These are phyloP conservation scores for Fringilla coelebs DNA, from an alignment of 2,797 vertebrate species.

Conservation along the genomic window DNA sequence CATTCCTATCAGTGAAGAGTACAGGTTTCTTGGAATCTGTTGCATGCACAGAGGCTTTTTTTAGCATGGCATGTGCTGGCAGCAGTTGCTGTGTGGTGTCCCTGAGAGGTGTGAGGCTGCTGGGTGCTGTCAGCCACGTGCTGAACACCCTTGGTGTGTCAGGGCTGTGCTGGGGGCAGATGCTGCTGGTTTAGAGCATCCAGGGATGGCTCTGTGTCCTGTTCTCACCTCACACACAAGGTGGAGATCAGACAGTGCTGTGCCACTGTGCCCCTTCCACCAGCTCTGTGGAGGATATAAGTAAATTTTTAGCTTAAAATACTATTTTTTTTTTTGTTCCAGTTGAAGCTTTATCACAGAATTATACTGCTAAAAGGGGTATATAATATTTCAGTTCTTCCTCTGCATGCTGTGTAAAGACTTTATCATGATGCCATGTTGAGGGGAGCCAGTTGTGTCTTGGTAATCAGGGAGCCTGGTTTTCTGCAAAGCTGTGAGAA, in stretches of 20 bases:
- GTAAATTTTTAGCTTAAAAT: not conserved
- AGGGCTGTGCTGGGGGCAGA: not conserved
- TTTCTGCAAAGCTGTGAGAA: not conserved
- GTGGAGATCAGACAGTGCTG: not conserved
- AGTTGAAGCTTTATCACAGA: not conserved
- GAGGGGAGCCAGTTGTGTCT: not conserved
- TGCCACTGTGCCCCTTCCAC: not conserved
- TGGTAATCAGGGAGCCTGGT: not conserved
- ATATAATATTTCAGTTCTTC: not conserved
- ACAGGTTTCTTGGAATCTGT: not conserved
- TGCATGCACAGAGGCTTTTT: not conserved
- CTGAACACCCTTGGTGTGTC: not conserved
- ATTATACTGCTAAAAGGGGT: not conserved
- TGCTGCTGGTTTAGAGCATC: not conserved
- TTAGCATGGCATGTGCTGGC: not conserved
- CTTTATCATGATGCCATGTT: not conserved
- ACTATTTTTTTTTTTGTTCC: not conserved
- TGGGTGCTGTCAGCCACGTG: not conserved
- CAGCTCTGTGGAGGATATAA: not conserved
- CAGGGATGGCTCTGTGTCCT: not conserved
- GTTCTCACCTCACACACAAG: rapidly evolving
- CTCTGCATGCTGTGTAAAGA: not conserved
- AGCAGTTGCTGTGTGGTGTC: not conserved
- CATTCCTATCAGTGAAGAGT: not conserved
- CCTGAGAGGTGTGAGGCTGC: not conserved